Evolutionary conservation across 2,113 vertebrate genomes (phyloP).

Genomic region (Micronycteris hirsuta): DNA sequence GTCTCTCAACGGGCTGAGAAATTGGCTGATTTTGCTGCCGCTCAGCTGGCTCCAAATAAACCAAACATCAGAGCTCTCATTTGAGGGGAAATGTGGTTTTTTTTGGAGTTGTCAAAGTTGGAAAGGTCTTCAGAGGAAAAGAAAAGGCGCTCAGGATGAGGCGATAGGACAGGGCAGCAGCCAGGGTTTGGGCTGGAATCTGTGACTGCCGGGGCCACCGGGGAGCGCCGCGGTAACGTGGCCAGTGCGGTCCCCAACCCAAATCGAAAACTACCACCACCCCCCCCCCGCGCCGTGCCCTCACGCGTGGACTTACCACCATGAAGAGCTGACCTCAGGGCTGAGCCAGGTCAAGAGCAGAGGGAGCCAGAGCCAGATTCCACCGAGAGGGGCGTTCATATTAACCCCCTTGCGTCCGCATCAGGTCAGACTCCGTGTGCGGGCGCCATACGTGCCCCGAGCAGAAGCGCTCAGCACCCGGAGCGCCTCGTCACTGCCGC

Average conservation of each 20-base stretch:
- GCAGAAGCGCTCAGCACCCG: slow-evolving; percentile 66
- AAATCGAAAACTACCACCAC: slow-evolving; percentile 40
- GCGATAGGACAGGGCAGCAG: neutral
- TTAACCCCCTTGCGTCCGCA: slow-evolving; percentile 83
- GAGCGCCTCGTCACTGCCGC: slow-evolving; percentile 67
- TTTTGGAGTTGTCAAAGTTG: slow-evolving; percentile 60
- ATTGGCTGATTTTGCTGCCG: slow-evolving; percentile 44
- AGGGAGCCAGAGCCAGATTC: slow-evolving; percentile 89
- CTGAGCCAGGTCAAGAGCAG: slow-evolving; percentile 87
- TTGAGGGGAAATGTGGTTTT: neutral
- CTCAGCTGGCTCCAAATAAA: slow-evolving; percentile 53
- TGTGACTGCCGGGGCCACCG: neutral
- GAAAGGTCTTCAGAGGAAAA: slow-evolving; percentile 19
- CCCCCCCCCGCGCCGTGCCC: neutral
- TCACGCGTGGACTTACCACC: slow-evolving; percentile 89
- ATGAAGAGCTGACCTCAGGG: slow-evolving; percentile 91
- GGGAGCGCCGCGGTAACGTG: neutral
- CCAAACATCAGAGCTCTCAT: slow-evolving; percentile 32
- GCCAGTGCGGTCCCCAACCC: neutral
- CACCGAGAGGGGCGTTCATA: slow-evolving; percentile 91
- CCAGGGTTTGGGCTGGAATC: neutral
- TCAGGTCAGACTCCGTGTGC: slow-evolving; percentile 76
- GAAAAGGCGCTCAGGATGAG: neutral
- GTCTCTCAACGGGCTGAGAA: slow-evolving; percentile 41
- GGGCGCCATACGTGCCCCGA: slow-evolving; percentile 79